Base-by-base conservation (phyloP, 2,888 invertebrate species). In the Cataglyphis albicans region DNA sequence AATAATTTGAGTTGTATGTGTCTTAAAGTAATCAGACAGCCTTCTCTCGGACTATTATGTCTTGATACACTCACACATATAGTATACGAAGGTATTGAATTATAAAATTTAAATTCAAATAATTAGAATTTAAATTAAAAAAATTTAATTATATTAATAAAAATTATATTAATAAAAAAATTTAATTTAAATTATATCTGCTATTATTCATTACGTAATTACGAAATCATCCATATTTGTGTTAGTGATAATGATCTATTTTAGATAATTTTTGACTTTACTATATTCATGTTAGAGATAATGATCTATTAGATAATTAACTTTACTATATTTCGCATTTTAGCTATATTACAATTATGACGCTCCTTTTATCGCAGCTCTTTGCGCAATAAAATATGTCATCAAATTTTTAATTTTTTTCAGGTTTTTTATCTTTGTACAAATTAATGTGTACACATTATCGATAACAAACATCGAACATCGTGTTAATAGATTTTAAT, bases 341-440 rank as follows among this genome's bases (percentile, higher is more conserved):
- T 32, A 32, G 6, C 9, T 35, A 21, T 38, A 72, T 35, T 57
- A 38, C 5, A 10, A 48, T 67, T 44, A 44, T 18, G 18, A 10
- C 12, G n/a, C 6, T 48, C n/a, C 10, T 29, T 48, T 18, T 57
- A 38, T 25, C 35, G 7, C 6, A 21, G 18, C 12, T 70, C 38
- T 73, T 59, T 12, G 12, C 12, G 25, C 25, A 57, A 18, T 18
- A 61, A 25, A 59, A n/a, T 72, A 29, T 10, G 2, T 57, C 57
- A 38, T 29, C 25, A 9, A 44, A 12, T 63, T 61, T 41, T 74
- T 21, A 35, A 3, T 57, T 15, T 61, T 73, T 74, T 63, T 63
- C 0, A 21, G 1, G 15, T 21, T 15, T 2, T 61, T 21, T 32
- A 63, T 35, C 15, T 74, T 44, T 32, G 15, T 25, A 6, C 9